Base-by-base conservation (phyloP, 2,113 vertebrate genomes). In the Alectura lathami region DNA sequence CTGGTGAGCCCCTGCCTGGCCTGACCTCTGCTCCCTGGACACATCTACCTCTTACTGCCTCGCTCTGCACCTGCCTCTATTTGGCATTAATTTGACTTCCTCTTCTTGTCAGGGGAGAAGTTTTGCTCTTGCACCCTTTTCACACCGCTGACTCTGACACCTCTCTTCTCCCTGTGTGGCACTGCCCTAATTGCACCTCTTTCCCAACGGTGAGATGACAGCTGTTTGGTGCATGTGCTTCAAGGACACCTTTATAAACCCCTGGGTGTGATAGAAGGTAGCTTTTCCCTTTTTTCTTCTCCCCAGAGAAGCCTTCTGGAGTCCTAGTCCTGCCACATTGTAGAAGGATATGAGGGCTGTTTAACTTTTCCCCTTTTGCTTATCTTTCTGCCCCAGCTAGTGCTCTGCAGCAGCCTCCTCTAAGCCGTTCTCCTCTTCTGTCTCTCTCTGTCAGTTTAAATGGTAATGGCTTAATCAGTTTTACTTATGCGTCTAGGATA, bases 381-480 rank as follows among this genome's bases (percentile, higher is more conserved):
- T 64, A 14, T 24, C 24, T 68, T 89, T 77, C 89, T 87, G 18
- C n/a, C 26, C 30, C 47, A 53, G 36, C 30, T 66, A 38, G 3
- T 34, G 17, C 38, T 93, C 29, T 87, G 45, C 69, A 69, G 53
- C 34, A 69, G 6, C 18, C 22, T 85, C 29, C 59, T 91, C 59
- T 77, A 81, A 92, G 50, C 47, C 6, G 32, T 57, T 77, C 29
- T 38, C 54, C 30, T 59, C 16, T 12, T 20, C 12, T 48, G n/a
- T n/a, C 48, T 54, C 36, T 77, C 8, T 1, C 18, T 81, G 17
- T 51, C 67, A 70, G 17, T 87, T 93, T 69, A 85, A 85, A 76
- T 83, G 45, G 21, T 47, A 89, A 83, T 51, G 26, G 70, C 93
- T 91, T 87, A 86, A 89, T 92, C 84, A 81, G 63, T 89, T 94